Percentiles rank a stretch among this genome's conserved stretches.
These are phyloP conservation scores for Notolepis coatsorum DNA, from an alignment of 2,797 vertebrate species.

Conservation along the genomic window DNA sequence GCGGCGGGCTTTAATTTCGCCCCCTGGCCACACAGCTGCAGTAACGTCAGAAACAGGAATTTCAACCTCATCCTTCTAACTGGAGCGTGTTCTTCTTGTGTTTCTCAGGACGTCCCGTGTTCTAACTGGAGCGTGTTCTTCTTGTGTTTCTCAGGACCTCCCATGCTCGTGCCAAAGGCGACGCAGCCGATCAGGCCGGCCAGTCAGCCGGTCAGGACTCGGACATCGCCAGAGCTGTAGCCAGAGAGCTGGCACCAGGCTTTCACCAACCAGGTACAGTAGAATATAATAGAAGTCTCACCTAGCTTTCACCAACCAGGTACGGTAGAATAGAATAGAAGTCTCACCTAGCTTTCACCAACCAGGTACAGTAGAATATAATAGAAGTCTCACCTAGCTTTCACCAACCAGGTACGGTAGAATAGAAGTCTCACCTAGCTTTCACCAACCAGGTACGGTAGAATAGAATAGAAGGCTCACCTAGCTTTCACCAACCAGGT, in stretches of 20 bases:
- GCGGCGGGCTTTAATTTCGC: no score
- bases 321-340: no score
- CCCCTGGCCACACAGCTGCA: no score
- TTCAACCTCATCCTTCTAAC: no score
- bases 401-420: slow-evolving; percentile 97
- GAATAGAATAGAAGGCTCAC: no score
- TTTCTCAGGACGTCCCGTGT: slow-evolving; percentile 89
- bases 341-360: slow-evolving; percentile 95
- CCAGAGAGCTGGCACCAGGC: slow-evolving; percentile 92
- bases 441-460: slow-evolving; percentile 98
- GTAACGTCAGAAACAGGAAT: no score
- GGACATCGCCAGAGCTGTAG: slow-evolving; percentile 91
- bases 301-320: slow-evolving; percentile 96
- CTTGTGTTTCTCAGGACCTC: slow-evolving; percentile 82
- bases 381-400: slow-evolving; percentile 94
- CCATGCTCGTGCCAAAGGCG: slow-evolving; percentile 93
- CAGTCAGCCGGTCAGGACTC: slow-evolving; percentile 91
- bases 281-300: no score
- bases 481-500: slow-evolving; percentile 96
- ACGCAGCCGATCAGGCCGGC: slow-evolving; percentile 91
- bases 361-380: no score
- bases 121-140: no score
- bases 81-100: background rate
- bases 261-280: slow-evolving; percentile 98
- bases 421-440: no score